Percentiles rank a stretch among this genome's conserved stretches.
Conservation (phyloP, 1,140 invertebrate species). For the Calliphora vicina region DNA sequence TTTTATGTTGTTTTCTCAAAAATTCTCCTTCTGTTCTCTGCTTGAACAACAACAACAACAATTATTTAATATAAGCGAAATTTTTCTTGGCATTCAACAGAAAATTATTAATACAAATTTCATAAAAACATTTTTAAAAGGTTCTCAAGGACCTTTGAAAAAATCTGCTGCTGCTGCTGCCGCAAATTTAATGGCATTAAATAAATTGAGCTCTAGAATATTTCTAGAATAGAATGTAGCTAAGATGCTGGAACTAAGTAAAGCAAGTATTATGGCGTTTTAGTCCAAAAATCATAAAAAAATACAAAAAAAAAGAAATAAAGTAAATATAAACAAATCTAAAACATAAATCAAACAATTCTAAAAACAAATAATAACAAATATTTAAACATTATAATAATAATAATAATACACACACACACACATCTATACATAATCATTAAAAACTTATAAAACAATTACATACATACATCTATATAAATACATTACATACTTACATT, state of each 20-base stretch:
- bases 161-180: neutral
- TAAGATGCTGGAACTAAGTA: conserved; percentile 63
- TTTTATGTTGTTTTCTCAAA: neutral
- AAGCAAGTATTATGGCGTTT: conserved; percentile 64
- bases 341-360: conserved; percentile 20
- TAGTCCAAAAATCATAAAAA: conserved; percentile 45
- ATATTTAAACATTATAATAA: conserved; percentile 11
- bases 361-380: conserved; percentile 20
- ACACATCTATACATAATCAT: neutral
- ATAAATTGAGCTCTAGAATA: conserved; percentile 55
- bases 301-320: conserved; percentile 18
- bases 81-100: neutral
- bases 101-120: neutral
- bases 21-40: neutral
- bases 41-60: neutral
- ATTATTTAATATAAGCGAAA: neutral
- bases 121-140: neutral
- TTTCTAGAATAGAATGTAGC: conserved; percentile 64
- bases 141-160: neutral
- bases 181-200: conserved; percentile 1
- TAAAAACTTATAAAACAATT: neutral
- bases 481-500: neutral
- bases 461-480: neutral
- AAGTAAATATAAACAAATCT: neutral
- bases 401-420: neutral